Evolutionary conservation across 2,797 vertebrate genomes (phyloP), one percentile per base, ranked within the genome.

Genomic region (Enteromius viviparus): DNA sequence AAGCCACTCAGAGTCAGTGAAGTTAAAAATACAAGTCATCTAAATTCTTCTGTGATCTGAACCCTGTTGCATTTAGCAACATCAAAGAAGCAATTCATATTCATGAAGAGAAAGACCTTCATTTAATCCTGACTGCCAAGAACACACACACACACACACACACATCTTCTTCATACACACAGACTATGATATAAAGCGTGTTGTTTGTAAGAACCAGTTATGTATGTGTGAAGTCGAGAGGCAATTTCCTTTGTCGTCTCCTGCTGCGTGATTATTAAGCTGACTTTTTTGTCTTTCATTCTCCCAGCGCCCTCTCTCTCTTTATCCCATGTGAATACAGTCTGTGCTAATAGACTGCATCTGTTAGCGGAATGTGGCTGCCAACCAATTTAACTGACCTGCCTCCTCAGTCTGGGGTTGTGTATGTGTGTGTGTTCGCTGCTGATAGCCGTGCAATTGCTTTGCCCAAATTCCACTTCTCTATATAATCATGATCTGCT

Each of bases 231-330:
- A 79, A 79, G 53, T 51, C 64, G 78, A 66, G 53, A 76, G 32
- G 78, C 72, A 85, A 85, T 81, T 85, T 85, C 78, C 72, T 75
- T 47, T 72, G 76, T 70, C 17, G 51, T 51, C 81, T 83, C 62
- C 78, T 37, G 77, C 80, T 68, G 77, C 10, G 74, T 85, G 51
- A 78, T 87, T 86, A 84, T 86, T 82, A 74, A 85, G 40, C 55
- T 21, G 42, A 53, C 68, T 85, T 84, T 85, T 86, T 87, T 79
- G 82, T 86, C 77, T 86, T 77, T 74, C 26, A 68, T 72, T 71
- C 53, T 79, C 42, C 47, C 53, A 37, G 82, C n/a, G n/a, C 79
- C 21, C 78, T 32, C 71, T 32, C 53, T 37, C 47, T 82, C 66
- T 26, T 15, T 40, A 26, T 72, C 71, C 47, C 81, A 45, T 23